These are phyloP conservation scores for Gastrophryne carolinensis DNA, from an alignment of 2,797 vertebrate species.

Conservation along the genomic window DNA sequence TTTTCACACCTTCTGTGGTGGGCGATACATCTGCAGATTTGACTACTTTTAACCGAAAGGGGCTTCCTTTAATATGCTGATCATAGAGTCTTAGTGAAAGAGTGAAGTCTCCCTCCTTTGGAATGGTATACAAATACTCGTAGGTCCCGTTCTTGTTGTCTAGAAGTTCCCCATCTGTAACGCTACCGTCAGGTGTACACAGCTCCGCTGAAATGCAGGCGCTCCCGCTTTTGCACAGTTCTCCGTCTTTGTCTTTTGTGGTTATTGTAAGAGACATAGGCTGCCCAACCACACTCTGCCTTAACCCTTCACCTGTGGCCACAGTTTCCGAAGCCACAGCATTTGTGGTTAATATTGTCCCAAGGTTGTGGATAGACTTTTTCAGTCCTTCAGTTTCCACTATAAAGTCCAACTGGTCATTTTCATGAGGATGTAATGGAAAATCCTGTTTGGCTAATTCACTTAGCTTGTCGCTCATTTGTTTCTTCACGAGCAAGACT, in stretches of 20 bases:
- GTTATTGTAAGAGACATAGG: slow-evolving; percentile 89
- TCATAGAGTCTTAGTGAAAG: slow-evolving; percentile 88
- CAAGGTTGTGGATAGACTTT: slow-evolving; percentile 95
- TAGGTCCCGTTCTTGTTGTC: slow-evolving; percentile 98
- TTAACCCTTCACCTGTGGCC: slow-evolving; percentile 88
- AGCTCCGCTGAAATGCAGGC: slow-evolving; percentile 86
- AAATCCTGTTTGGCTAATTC: slow-evolving; percentile 85
- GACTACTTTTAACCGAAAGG: slow-evolving; percentile 87
- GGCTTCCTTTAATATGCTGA: slow-evolving; percentile 93
- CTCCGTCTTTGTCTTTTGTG: slow-evolving; percentile 93
- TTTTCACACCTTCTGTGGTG: slow-evolving; percentile 81
- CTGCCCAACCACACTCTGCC: slow-evolving; percentile 86
- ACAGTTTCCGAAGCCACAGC: slow-evolving; percentile 91
- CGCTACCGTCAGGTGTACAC: slow-evolving; percentile 79
- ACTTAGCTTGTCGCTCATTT: slow-evolving; percentile 89
- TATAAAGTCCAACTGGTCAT: slow-evolving; percentile 89
- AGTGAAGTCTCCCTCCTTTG: slow-evolving; percentile 87
- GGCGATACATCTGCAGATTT: slow-evolving; percentile 82
- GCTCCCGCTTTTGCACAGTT: slow-evolving; percentile 90
- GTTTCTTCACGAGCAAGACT: slow-evolving; percentile 94
- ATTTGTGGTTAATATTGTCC: slow-evolving; percentile 88
- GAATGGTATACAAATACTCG: slow-evolving; percentile 85
- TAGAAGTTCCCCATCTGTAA: slow-evolving; percentile 83
- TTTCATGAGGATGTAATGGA: slow-evolving; percentile 88
- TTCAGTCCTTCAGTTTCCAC: slow-evolving; percentile 92